Conservation (phyloP, 2,113 vertebrate species). For the Actenoides lindsayi region DNA sequence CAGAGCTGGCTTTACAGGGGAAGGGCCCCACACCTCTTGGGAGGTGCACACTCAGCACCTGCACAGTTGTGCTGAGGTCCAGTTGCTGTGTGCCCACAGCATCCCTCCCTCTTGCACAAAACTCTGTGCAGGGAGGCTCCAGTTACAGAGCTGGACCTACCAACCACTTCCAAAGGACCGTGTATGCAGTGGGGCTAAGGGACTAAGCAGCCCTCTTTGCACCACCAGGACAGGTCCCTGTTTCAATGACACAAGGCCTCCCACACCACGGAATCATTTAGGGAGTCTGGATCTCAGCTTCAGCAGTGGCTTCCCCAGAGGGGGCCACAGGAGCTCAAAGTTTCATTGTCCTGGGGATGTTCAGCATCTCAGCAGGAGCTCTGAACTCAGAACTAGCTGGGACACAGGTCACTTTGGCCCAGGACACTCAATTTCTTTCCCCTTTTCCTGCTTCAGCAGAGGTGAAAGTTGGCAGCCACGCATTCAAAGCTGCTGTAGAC, state of each 20-base stretch:
- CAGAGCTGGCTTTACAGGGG: rapidly evolving
- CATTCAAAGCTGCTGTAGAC: neutral
- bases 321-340: neutral
- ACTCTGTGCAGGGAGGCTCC: neutral
- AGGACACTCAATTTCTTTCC: neutral
- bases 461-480: neutral
- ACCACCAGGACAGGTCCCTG: neutral
- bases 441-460: neutral
- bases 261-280: neutral
- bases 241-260: neutral
- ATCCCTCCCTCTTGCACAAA: neutral
- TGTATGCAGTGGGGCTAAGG: neutral
- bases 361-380: neutral
- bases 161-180: rapidly evolving
- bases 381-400: rapidly evolving
- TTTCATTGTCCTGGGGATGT: rapidly evolving
- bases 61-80: neutral
- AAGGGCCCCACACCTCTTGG: neutral
- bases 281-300: neutral
- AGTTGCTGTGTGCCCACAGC: neutral
- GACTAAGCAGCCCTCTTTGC: neutral
- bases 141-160: rapidly evolving
- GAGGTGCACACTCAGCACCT: neutral
- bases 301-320: neutral
- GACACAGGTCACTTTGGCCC: neutral